Evolutionary conservation across 2,113 vertebrate species (phyloP), one percentile per base, ranked within the genome.

Genomic region (Paradoxurus hermaphroditus): DNA sequence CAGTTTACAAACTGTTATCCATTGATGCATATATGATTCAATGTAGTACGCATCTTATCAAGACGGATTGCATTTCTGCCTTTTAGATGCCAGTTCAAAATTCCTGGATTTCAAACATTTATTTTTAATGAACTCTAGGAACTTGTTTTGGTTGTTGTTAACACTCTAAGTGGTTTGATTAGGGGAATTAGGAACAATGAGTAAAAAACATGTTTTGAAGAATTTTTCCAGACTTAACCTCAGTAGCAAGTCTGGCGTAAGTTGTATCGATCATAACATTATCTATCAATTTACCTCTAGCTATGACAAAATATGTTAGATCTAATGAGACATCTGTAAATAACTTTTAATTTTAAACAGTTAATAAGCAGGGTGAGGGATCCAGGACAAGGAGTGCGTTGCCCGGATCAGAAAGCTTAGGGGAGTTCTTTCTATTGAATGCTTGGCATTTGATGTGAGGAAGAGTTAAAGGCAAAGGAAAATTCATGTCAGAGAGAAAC

Each of bases 21-120:
- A 56, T 41, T 68, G 44, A 36, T 41, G 12, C n/a, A 91, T 13
- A 93, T 53, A 34, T 77, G 18, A 73, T 79, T 75, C 27, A 67
- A 68, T 49, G 59, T 13, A 67, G 63, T 27, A 75, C 6, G 23
- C 3, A 16, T 53, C 62, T 78, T 34, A 70, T n/a, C 1, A 56
- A 70, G 23, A 62, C 53, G 19, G 87, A 95, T 6, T 95, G 19
- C 11, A 49, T 91, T 82, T 84, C 29, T 94, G 27, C 31, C 39
- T 91, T 93, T 36, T 12, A 96, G n/a, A 56, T 75, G 46, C 10
- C 72, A 86, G 12, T 62, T 73, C 51, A 91, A 94, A 93, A 15
- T 29, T 63, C 75, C 59, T 70, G 83, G 29, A 53, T 82, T 96
- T 94, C n/a, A 95, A 94, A 68, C 41, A 75, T 41, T 94, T 86